These are phyloP conservation scores for Meloidogyne chitwoodi DNA, from an alignment of 1,140 invertebrate genomes.

Conservation along the genomic window DNA sequence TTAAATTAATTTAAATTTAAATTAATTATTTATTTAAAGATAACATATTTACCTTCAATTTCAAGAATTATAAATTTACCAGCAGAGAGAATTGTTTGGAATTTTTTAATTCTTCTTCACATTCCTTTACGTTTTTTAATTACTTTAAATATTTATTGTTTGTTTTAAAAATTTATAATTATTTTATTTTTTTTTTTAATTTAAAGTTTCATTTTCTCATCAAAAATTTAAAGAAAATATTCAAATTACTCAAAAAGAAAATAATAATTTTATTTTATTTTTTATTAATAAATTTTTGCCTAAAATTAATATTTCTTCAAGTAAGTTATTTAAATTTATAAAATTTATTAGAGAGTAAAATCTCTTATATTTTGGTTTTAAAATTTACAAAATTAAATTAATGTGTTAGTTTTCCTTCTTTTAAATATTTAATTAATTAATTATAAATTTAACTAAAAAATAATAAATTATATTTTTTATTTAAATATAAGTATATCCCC, in stretches of 20 bases:
- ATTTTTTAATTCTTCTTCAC: constrained; percentile 27
- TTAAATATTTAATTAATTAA: too few species aligned
- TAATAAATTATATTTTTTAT: too few species aligned
- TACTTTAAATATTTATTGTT: constrained; percentile 1
- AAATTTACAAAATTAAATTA: too few species aligned
- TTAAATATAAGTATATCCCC: too few species aligned
- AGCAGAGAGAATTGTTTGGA: constrained; percentile 33
- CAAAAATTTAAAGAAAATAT: background rate
- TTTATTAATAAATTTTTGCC: background rate
- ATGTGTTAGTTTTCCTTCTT: too few species aligned
- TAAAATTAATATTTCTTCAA: background rate
- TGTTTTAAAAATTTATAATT: background rate
- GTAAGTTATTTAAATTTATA: background rate
- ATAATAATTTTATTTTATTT: background rate
- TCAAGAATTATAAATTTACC: constrained; percentile 44
- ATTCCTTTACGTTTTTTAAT: constrained; percentile 15
- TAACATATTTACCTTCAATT: constrained; percentile 31
- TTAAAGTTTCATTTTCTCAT: background rate
- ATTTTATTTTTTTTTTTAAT: background rate
- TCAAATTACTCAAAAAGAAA: background rate
- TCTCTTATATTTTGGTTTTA: too few species aligned
- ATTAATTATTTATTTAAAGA: constrained; percentile 21
- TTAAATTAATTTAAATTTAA: background rate
- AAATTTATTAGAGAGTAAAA: too few species aligned
- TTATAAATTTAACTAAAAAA: too few species aligned